Base-by-base conservation (phyloP, 1,140 invertebrate genomes). In the Vanessa tameamea region DNA sequence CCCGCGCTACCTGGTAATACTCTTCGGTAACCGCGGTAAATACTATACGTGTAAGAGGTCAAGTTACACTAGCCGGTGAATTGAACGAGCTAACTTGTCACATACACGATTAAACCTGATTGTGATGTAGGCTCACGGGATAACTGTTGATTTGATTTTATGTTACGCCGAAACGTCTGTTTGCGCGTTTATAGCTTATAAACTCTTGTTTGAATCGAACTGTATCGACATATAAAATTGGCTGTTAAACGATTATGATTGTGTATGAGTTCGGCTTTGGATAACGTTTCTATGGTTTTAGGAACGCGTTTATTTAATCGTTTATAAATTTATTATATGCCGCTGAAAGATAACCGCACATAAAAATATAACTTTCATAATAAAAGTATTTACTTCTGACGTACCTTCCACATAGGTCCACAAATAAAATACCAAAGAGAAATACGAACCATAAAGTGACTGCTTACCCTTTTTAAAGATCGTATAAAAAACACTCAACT, bases 101-200 rank as follows among this genome's bases (percentile, higher is more conserved):
- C 88, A 91, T 87, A 88, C 86, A 82, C 90, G 89, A 90, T 91
- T 91, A 91, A 90, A 82, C 85, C 83, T 89, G 90, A 92, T 92
- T 92, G 90, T 92, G 90, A 92, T 92, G 85, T 92, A 92, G 90
- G 86, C 88, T 84, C 83, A 83, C 89, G 80, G 90, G 90, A 91
- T 92, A 92, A 90, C 87, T 89, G 88, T 90, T 92, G 88, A 92
- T 92, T 92, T 90, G 90, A 92, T 92, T 92, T 92, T 92, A 92
- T 92, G 90, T 85, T 78, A 87, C 83, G 83, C 85, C 88, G 80
- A 90, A 90, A 88, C 90, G 90, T 92, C 90, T 92, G 90, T 92
- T 89, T 86, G 86, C 85, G 78, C 89, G 85, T 89, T 90, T 92
- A 92, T 91, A 86, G 90, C 86, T 88, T 88, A 86, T 92, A 92